These are phyloP conservation scores for Lasiurus cinereus DNA, from an alignment of 2,113 vertebrate species.

Conservation along the genomic window DNA sequence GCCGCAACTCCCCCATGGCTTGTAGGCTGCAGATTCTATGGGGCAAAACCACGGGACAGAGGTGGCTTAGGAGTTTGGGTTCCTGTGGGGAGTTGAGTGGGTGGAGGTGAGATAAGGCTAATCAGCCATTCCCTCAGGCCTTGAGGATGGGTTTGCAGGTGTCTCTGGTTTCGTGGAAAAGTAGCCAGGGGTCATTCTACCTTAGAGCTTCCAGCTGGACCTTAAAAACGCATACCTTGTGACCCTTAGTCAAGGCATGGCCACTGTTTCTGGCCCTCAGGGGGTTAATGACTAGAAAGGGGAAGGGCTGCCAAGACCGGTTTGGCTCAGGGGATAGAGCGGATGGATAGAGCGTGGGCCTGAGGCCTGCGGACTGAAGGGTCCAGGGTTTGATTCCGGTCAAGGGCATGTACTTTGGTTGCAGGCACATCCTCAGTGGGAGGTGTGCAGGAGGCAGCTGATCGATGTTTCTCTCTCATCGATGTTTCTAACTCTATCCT, in stretches of 20 bases:
- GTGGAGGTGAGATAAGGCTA: background rate
- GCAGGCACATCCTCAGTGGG: no score
- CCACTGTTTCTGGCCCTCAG: background rate
- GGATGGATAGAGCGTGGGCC: no score
- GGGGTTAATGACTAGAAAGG: background rate
- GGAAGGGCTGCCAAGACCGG: background rate
- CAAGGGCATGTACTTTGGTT: no score
- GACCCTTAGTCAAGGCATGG: background rate
- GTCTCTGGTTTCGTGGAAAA: background rate
- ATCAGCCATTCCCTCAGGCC: background rate
- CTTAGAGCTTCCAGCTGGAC: background rate
- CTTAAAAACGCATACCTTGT: background rate
- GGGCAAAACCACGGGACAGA: background rate
- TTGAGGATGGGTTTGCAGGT: background rate
- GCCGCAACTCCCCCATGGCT: background rate
- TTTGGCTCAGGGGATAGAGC: no score
- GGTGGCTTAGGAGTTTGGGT: background rate
- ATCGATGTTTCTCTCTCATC: no score
- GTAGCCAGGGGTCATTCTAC: background rate
- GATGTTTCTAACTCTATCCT: no score
- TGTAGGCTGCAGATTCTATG: background rate
- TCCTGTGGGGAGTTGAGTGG: background rate
- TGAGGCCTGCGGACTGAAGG: no score
- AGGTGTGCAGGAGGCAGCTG: no score
- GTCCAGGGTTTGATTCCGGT: no score